These are phyloP conservation scores for Trachymyrmex septentrionalis DNA, from an alignment of 1,140 invertebrate genomes.

Conservation along the genomic window DNA sequence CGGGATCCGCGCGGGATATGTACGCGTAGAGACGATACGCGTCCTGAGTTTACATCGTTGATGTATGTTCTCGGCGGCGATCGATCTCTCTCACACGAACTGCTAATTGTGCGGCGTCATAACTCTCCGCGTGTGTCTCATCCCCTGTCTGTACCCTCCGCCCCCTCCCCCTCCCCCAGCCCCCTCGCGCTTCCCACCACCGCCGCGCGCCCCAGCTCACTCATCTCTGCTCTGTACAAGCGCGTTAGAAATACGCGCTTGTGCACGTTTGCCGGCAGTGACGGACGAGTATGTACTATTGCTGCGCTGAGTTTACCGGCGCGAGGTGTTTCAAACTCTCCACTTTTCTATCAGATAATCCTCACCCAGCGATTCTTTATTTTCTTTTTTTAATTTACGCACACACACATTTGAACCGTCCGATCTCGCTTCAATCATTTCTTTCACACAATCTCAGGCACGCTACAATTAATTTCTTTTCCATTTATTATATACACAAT, in stretches of 20 bases:
- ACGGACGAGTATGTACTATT: conserved; percentile 59
- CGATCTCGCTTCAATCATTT: not conserved
- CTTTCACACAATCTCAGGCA: too few species aligned
- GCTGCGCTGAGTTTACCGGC: conserved; percentile 42
- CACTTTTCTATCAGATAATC: conserved; percentile 25
- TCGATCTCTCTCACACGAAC: conserved; percentile 87
- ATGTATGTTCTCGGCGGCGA: conserved; percentile 85
- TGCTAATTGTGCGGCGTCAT: conserved; percentile 87
- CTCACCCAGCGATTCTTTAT: conserved; percentile 28
- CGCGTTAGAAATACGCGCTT: conserved; percentile 59
- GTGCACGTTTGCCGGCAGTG: conserved; percentile 64
- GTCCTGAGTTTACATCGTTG: conserved; percentile 83
- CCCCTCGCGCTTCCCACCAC: not conserved
- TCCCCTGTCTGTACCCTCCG: conserved; percentile 50
- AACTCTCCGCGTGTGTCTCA: conserved; percentile 81
- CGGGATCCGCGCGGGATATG: conserved; percentile 34
- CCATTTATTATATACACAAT: not conserved
- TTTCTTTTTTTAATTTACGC: conserved; percentile 23
- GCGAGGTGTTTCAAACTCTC: conserved; percentile 50
- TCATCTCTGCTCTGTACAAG: conserved; percentile 65
- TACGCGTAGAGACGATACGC: conserved; percentile 76
- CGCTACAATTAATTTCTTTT: not conserved
- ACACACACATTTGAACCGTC: not conserved
- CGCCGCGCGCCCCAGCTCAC: conserved; percentile 12
- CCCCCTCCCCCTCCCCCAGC: not conserved